phyloP scores from a whole-genome alignment of 2,888 invertebrate genomes.

The Drosophila mimetica region DNA sequence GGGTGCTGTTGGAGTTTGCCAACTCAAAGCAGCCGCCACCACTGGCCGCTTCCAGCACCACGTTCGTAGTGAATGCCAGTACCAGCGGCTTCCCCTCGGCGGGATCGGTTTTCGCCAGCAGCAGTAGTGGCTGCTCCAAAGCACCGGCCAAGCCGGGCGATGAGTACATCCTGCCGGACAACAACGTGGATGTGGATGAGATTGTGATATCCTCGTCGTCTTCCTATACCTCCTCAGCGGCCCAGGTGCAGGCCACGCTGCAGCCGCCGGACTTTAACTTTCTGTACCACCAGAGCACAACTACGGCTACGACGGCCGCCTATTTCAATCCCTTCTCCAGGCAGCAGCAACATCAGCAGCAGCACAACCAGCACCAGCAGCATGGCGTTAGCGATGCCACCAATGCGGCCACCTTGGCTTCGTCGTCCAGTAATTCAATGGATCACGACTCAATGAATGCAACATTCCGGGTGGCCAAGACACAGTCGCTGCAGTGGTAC shows the following conservation, averaged over 20 bases:
- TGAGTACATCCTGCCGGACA: conserved; percentile 72
- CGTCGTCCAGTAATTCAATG: conserved; percentile 77
- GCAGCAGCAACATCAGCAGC: conserved; percentile 48
- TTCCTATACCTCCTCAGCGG: conserved; percentile 67
- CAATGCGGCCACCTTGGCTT: conserved; percentile 77
- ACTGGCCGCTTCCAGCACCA: conserved; percentile 48
- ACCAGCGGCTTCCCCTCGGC: conserved; percentile 76
- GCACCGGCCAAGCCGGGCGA: conserved; percentile 48
- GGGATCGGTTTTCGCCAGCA: conserved; percentile 75
- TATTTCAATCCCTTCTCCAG: conserved; percentile 52
- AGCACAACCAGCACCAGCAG: conserved; percentile 51
- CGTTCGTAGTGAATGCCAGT: conserved; percentile 70
- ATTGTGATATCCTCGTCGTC: conserved; percentile 77
- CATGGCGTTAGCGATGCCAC: conserved; percentile 74
- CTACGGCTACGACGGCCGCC: conserved; percentile 29
- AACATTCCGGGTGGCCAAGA: conserved; percentile 60
- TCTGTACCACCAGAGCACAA: conserved; percentile 60
- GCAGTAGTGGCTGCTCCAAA: conserved; percentile 28
- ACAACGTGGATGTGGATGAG: conserved; percentile 73
- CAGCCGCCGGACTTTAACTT: conserved; percentile 66
- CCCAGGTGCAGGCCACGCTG: conserved; percentile 30
- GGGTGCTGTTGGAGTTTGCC: conserved; percentile 80
- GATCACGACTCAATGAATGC: conserved; percentile 74
- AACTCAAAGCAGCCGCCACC: conserved; percentile 72
- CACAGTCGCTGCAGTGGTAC: conserved; percentile 61